These are phyloP conservation scores for Halcyon badia DNA, from an alignment of 2,797 vertebrate species.

Conservation along the genomic window DNA sequence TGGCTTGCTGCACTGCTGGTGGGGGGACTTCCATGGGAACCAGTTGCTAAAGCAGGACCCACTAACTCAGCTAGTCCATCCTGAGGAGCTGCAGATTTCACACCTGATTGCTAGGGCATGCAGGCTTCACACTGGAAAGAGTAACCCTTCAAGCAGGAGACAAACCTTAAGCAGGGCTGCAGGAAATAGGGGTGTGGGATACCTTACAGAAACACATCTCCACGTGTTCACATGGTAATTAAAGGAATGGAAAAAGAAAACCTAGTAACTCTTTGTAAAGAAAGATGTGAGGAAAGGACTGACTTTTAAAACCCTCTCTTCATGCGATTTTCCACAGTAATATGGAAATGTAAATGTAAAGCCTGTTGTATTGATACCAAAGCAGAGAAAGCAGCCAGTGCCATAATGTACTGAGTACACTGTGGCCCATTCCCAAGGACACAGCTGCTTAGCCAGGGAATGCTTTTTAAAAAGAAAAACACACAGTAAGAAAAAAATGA, in stretches of 20 bases:
- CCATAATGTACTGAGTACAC: rapidly evolving
- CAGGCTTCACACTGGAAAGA: neutral
- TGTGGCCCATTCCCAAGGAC: neutral
- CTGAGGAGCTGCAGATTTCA: neutral
- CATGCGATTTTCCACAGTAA: neutral
- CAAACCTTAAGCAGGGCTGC: neutral
- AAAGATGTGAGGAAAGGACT: neutral
- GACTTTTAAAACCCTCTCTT: neutral
- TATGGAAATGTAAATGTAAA: neutral
- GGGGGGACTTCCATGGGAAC: neutral
- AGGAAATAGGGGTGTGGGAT: neutral
- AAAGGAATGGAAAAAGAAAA: neutral
- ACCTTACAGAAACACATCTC: rapidly evolving
- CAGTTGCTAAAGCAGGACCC: neutral
- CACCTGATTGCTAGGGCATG: neutral
- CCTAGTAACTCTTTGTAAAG: neutral
- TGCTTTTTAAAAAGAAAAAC: neutral
- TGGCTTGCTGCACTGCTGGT: neutral
- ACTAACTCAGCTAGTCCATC: neutral
- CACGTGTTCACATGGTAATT: rapidly evolving
- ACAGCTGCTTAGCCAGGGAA: neutral
- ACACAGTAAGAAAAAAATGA: neutral
- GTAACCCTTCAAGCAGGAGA: neutral
- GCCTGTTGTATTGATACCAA: neutral
- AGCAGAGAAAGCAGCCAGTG: neutral